phyloP scores from a whole-genome alignment of 2,797 vertebrate genomes.

The Rhinophrynus dorsalis region DNA sequence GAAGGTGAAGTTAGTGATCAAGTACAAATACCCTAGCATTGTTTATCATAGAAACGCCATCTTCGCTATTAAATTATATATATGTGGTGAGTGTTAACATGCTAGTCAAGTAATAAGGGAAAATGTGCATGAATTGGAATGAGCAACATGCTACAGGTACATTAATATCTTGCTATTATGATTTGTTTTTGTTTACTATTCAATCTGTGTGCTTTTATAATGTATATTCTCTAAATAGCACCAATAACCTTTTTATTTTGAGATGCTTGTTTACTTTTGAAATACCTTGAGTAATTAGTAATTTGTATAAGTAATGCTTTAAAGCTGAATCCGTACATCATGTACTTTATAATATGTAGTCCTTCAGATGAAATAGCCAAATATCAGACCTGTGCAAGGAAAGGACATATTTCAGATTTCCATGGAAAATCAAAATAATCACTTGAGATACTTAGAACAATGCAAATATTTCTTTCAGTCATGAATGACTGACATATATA shows the following conservation, averaged over 20 bases:
- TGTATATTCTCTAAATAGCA: background rate
- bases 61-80: too few species aligned
- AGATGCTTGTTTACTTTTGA: background rate
- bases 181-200: too few species aligned
- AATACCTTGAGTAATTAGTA: background rate
- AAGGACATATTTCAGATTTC: background rate
- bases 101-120: too few species aligned
- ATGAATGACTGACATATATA: slow-evolving; percentile 35
- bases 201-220: too few species aligned
- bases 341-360: background rate
- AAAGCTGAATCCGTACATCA: background rate
- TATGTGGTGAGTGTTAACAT: too few species aligned
- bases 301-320: background rate
- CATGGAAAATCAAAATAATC: background rate
- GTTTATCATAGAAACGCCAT: too few species aligned
- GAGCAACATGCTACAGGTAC: too few species aligned
- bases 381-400: background rate
- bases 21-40: too few species aligned
- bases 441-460: background rate
- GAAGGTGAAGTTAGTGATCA: too few species aligned
- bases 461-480: slow-evolving; percentile 12
- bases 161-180: too few species aligned
- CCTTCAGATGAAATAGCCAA: background rate
- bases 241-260: slow-evolving; percentile 18
- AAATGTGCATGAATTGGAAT: too few species aligned